Evolutionary conservation across 23 tunicate genomes (phyloP), one percentile per base, ranked within the genome.

Genomic region (Ascidia mentula): DNA sequence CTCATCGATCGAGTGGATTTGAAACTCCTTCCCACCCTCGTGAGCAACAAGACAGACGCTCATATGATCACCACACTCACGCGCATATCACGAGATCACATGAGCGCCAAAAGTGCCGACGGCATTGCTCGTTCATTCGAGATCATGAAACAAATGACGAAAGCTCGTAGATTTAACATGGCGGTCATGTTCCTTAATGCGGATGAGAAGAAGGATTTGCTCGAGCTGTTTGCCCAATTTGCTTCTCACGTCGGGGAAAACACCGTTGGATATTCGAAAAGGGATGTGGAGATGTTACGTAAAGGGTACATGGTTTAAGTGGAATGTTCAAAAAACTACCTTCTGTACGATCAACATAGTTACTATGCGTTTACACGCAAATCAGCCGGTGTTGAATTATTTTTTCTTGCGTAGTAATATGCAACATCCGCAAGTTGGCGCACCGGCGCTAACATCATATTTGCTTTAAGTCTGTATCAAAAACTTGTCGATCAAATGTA

Each of bases 1-100:
- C 77, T 93, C 0, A 59, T 93, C 32, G 89, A 84, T 71, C 77
- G 73, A 40, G 77, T 77, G 17, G 46, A 70, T 5, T 60, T 77
- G 6, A 69, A 80, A 17, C 59, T 69, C 7, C 61, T 93, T 13
- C 93, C 93, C 30, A 40, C 40, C 12, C 72, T 93, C 73, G 76
- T 93, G 6, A 88, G 89, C 84, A 93, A 93, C 89, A 93, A 93
- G 72, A 88, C 83, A 31, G 78, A 75, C 59, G 98, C 89, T 53
- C 93, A 88, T 73, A 69, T 87, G 85, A 92, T 92, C 72, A 40
- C 65, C 6, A 83, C 79, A 35, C 65, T 87, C 32, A 84, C 97
- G 2, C 36, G 82, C 34, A 79, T 87, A 33, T 88, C 92, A 2
- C 85, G 59, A 60, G 5, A 37, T 6, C 86, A 92, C 34, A 13